Base-by-base conservation (phyloP, 2,888 invertebrate genomes). In the Cinara cedri region DNA sequence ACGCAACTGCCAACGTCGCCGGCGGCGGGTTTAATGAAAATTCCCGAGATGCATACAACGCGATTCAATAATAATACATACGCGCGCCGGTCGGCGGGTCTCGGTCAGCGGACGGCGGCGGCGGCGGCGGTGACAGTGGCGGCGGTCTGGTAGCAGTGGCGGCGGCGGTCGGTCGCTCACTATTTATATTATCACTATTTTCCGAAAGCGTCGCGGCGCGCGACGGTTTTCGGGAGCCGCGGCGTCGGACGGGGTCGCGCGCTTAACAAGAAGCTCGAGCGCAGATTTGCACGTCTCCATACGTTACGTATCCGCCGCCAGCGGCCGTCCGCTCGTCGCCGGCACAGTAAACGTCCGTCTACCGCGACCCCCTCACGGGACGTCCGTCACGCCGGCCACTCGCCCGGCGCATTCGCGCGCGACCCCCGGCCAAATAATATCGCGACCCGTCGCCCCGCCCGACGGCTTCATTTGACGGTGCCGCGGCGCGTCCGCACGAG, bases 181-280 rank as follows among this genome's bases (percentile, higher is more conserved):
- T 44, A 44, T 44, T 8, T 44, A 44, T 44, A 44, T 44, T 8
- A 8, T 8, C 49, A 66, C 46, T 66, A 11, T 68, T 57, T 55
- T n/a, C 46, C 46, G 21, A 63, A n/a, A 42, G 72, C 60, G 44
- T 60, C 44, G 42, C n/a, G 9, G 24, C 71, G n/a, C n/a, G 11
- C 19, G 46, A 24, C 10, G 1, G 42, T 19, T n/a, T n/a, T n/a
- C 6, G 63, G 42, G 8, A 44, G 19, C 19, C 42, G 19, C 44
- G n/a, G 11, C 46, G 24, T n/a, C 13, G 72, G n/a, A 24, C 42
- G 11, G 57, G 57, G 57, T 72, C 46, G 46, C 26, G 60, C 60
- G 72, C 62, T 72, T 72, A 72, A 72, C 62, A 72, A 72, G 72
- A 72, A 72, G 72, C 72, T 72, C 49, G 49, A 60, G 72, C 60